Base-by-base conservation (phyloP, 2,797 vertebrate species). In the Tolypeutes matacus region DNA sequence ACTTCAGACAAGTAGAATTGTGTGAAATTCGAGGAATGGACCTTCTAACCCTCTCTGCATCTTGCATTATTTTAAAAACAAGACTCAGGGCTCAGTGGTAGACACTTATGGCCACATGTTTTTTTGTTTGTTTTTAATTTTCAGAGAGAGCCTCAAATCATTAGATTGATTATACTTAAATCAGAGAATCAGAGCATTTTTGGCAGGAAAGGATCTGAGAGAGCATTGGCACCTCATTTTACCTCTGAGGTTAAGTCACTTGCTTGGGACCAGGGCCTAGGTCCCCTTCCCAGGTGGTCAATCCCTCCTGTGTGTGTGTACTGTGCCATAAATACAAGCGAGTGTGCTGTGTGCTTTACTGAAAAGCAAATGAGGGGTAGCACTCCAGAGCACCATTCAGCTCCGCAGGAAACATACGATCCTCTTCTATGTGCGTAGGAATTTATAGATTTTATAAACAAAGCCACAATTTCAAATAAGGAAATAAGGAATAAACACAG, bases 381-480 rank as follows among this genome's bases (percentile, higher is more conserved):
- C 34, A 46, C 27, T 85, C 39, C 82, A 60, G 89, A 87, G 93
- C 69, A 67, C 31, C 39, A 65, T 67, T 78, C 70, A 12, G 62
- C 20, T 84, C 29, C 53, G 31, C 0, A 60, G n/a, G 42, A 11
- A 36, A 53, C 67, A 46, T 88, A 65, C 2, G n/a, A 70, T 25
- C 29, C 67, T 73, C 7, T 87, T 93, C 84, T 42, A 81, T 89
- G 91, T 69, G 51, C 93, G 82, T 27, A 91, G 53, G 73, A 95
- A 84, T 75, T 86, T 78, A 67, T 53, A 85, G 93, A 76, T 58
- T 70, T 88, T 21, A 93, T 94, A 93, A 94, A 87, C 67, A 89
- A 86, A 94, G 62, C 75, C 89, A 89, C 58, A 34, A 94, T 93
- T 96, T 97, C 75, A 90, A 94, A 86, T 67, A 84, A 86, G 70